Evolutionary conservation across 2,113 vertebrate genomes (phyloP), one percentile per base, ranked within the genome.

Genomic region (Nothocercus julius): DNA sequence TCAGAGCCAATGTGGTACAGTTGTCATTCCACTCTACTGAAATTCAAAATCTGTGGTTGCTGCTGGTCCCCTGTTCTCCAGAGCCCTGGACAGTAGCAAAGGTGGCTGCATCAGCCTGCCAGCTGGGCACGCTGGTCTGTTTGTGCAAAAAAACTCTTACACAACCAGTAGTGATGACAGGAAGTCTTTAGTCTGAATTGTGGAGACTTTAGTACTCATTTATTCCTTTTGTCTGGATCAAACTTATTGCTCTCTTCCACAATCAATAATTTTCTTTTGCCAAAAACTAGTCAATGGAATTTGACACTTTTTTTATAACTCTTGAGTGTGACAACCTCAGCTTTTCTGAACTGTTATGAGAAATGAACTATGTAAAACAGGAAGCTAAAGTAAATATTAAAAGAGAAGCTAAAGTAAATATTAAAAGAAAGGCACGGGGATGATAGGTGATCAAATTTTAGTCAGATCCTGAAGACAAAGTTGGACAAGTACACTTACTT

Each of bases 321-420:
- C 59, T 32, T 5, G 17, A 24, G 7, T 9, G 36, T 32, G 49
- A 36, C 3, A 78, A 38, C 3, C 25, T 1, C 0, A 0, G 4
- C 5, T 5, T 42, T 4, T 5, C 10, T 22, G 11, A 6, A 8
- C 22, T 83, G 91, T 9, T 80, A 24, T 53, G 45, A n/a, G 3
- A 84, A 77, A 59, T 13, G 68, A 10, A 5, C 2, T 64, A 77
- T 61, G 12, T 40, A 40, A 74, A 84, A 70, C 24, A 15, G 24
- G 6, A 18, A 62, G 2, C 8, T 73, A 78, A 49, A 91, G 61
- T 2, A 30, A 45, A 25, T 68, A 28, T 19, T 74, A 22, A 80
- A 83, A 87, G 10, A 70, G 6, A 18, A 62, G 2, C 8, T 73
- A 78, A 49, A 91, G 61, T 2, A 30, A 45, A 25, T 68, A 28